phyloP scores from a whole-genome alignment of 2,113 vertebrate genomes.

The Hippopotamus amphibius region DNA sequence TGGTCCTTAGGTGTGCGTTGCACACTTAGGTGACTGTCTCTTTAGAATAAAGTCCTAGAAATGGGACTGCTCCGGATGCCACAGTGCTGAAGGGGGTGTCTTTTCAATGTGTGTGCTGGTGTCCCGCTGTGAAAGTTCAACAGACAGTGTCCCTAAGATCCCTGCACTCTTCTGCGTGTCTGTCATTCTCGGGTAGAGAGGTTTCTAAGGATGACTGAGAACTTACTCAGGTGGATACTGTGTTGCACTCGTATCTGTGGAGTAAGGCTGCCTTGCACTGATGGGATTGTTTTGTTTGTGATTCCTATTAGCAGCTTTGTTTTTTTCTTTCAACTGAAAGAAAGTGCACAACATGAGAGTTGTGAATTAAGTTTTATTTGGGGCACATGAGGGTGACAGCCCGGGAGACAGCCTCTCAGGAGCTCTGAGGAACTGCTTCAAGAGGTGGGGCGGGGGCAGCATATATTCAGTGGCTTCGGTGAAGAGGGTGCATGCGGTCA shows the following conservation, averaged over 20 bases:
- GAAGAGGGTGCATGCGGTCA: accelerated
- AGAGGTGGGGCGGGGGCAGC: neutral
- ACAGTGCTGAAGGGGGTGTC: neutral
- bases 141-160: neutral
- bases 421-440: neutral
- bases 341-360: neutral
- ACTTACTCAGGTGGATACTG: constrained; percentile 10
- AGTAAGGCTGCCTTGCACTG: neutral
- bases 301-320: constrained; percentile 30
- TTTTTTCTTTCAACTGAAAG: neutral
- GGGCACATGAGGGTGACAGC: neutral
- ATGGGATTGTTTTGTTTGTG: constrained; percentile 58
- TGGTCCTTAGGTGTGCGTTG: too few relatives aligned
- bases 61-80: neutral
- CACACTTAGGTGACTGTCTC: neutral
- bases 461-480: neutral
- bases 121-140: neutral
- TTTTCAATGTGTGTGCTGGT: accelerated
- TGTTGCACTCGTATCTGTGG: neutral
- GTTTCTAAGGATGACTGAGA: neutral
- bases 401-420: neutral
- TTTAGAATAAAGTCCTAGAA: neutral
- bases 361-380: neutral
- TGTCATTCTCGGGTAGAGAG: neutral
- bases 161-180: accelerated